Percentiles rank a stretch among this genome's conserved stretches.
These are phyloP conservation scores for Cossypha caffra DNA, from an alignment of 2,797 vertebrate species.

Conservation along the genomic window DNA sequence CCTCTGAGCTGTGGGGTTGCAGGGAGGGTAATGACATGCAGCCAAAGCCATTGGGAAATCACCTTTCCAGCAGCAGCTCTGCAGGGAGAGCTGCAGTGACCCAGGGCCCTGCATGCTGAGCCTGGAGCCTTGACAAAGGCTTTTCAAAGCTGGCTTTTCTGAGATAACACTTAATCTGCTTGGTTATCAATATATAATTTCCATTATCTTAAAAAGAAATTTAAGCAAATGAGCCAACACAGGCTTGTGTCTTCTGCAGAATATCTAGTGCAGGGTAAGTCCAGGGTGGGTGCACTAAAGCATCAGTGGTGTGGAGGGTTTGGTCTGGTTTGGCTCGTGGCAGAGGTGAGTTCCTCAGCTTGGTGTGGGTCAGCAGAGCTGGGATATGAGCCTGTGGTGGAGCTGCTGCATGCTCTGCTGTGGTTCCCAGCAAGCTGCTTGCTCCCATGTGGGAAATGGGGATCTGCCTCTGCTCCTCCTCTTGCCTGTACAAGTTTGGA, in stretches of 20 bases:
- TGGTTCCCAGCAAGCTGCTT: not conserved
- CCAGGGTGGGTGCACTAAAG: not conserved
- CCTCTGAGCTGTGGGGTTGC: not conserved
- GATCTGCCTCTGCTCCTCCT: not conserved
- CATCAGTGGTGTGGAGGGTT: not conserved
- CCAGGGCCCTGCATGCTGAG: not conserved
- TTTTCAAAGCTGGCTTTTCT: not conserved
- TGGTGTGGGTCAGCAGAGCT: not conserved
- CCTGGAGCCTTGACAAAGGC: not conserved
- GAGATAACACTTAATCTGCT: not conserved
- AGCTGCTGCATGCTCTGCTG: not conserved
- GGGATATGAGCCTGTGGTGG: not conserved
- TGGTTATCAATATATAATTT: not conserved
- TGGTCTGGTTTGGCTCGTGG: not conserved
- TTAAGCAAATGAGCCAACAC: not conserved
- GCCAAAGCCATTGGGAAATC: not conserved
- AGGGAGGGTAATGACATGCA: not conserved
- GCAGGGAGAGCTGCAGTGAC: not conserved
- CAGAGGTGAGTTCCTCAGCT: not conserved
- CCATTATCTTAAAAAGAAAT: not conserved
- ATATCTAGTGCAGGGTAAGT: not conserved
- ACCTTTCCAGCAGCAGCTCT: not conserved
- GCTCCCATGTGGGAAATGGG: not conserved
- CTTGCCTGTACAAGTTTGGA: not conserved
- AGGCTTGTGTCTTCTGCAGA: not conserved